Conservation (phyloP, 2,888 invertebrate species). For the Noctua pronuba region DNA sequence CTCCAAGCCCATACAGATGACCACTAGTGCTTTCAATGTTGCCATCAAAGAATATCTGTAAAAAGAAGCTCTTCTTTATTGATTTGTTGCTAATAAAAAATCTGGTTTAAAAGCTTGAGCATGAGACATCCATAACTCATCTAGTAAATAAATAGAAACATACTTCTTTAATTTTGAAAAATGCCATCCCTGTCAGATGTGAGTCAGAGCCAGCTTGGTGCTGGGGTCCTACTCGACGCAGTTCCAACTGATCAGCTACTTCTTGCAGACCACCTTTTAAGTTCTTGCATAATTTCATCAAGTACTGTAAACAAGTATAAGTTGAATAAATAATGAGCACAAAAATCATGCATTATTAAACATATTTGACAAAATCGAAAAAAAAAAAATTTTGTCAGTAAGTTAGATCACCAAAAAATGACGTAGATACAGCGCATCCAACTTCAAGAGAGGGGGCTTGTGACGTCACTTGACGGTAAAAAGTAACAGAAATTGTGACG, state of each 20-base stretch:
- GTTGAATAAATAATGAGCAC: conserved; percentile 8
- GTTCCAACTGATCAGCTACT: conserved; percentile 97
- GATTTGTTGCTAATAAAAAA: not conserved
- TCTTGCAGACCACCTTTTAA: conserved; percentile 99
- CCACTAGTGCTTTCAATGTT: conserved; percentile 99
- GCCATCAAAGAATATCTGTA: conserved; percentile 99
- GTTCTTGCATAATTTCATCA: conserved; percentile 99
- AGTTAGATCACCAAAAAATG: too few relatives aligned
- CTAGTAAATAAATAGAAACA: conserved; percentile 21
- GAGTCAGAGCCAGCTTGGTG: conserved; percentile 99
- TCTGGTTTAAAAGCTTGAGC: not conserved
- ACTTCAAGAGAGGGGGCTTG: too few relatives aligned
- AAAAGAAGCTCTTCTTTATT: conserved; percentile 18
- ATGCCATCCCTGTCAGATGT: conserved; percentile 98
- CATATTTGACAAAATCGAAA: too few relatives aligned
- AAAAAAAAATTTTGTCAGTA: too few relatives aligned
- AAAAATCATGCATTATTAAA: not conserved
- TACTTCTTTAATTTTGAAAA: conserved; percentile 92
- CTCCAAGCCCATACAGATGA: conserved; percentile 98
- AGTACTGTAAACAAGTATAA: conserved; percentile 90
- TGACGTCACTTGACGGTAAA: too few relatives aligned
- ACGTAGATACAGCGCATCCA: too few relatives aligned
- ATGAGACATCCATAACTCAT: not conserved
- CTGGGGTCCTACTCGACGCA: conserved; percentile 97
- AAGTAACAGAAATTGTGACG: too few relatives aligned